Evolutionary conservation across 1,140 invertebrate genomes (phyloP), one percentile per base, ranked within the genome.

Genomic region (Dinoponera quadriceps): DNA sequence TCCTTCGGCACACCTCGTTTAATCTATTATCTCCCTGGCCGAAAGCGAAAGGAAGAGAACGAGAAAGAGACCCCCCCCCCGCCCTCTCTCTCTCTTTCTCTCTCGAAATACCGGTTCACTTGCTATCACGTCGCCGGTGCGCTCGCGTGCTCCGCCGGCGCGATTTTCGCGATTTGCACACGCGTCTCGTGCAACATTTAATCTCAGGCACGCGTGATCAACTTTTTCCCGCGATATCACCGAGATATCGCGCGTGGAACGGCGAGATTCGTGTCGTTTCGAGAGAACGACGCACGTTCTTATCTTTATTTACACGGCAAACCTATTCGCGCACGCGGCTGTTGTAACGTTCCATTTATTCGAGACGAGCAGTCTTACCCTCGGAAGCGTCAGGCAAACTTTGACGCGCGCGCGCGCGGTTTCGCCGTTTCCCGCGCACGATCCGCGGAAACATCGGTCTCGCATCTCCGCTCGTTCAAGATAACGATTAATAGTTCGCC

Each of bases 1-100:
- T 78, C 20, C 62, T 69, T 68, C 18, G 20, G 18, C 49, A 38
- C 63, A 29, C 63, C 49, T 78, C 62, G 49, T 78, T 78, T 69
- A 78, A 69, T 78, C 75, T 25, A 78, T 78, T 78, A 78, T 78
- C 33, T 69, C 22, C 16, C 20, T 13, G 16, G 20, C 2, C 11
- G 51, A 57, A 11, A 55, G 27, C 1, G 38, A 44, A 9, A 44
- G 38, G 11, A 11, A 44, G 38, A 44, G 38, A 44, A 9, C 4
- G 38, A 44, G 33, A 33, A 33, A 33, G 33, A 33, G 33, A 33
- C 7, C 33, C 33, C n/a, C n/a, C n/a, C n/a, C n/a, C n/a, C n/a
- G n/a, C n/a, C n/a, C n/a, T n/a, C n/a, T n/a, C n/a, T n/a, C n/a
- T n/a, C n/a, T 33, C 33, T 33, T 11, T 44, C 7, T 44, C 38